Percentiles rank a stretch among this genome's conserved stretches.
Conservation (phyloP, 1,140 invertebrate species). For the Hormaphis cornu region DNA sequence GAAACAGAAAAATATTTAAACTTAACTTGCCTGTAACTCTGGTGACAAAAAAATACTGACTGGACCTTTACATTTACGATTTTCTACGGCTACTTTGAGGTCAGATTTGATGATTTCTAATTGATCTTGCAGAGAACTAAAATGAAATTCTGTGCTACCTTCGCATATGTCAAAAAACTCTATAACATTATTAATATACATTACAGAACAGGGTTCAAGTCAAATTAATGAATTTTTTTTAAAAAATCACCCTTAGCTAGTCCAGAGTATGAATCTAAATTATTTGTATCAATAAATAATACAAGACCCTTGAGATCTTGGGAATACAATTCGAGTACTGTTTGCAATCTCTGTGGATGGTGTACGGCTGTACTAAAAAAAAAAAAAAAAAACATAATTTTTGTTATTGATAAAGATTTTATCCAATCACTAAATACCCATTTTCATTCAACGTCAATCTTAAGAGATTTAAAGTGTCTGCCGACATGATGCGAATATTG, state of each 20-base stretch:
- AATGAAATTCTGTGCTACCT: conserved; percentile 77
- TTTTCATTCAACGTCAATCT: conserved; percentile 38
- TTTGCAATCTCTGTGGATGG: conserved; percentile 78
- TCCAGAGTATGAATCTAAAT: conserved; percentile 59
- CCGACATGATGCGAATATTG: conserved; percentile 84
- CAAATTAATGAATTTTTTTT: background rate
- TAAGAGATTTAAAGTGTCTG: conserved; percentile 79
- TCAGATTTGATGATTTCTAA: conserved; percentile 61
- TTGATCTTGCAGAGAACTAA: conserved; percentile 75
- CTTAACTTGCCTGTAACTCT: conserved; percentile 38
- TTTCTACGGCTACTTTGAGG: conserved; percentile 47
- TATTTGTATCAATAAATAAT: conserved; percentile 63
- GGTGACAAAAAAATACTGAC: conserved; percentile 36
- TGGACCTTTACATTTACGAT: conserved; percentile 37
- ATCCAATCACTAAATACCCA: conserved; percentile 22
- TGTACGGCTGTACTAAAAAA: conserved; percentile 49
- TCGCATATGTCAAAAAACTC: conserved; percentile 55
- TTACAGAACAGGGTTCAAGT: background rate
- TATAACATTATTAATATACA: conserved; percentile 38
- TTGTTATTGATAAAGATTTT: background rate
- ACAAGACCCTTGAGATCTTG: conserved; percentile 81
- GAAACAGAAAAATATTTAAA: background rate
- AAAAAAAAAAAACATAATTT: conserved; percentile 28
- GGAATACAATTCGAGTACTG: conserved; percentile 86
- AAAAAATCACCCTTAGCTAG: conserved; percentile 56